Base-by-base conservation (phyloP, 2,113 vertebrate genomes). In the Nannospalax galili region DNA sequence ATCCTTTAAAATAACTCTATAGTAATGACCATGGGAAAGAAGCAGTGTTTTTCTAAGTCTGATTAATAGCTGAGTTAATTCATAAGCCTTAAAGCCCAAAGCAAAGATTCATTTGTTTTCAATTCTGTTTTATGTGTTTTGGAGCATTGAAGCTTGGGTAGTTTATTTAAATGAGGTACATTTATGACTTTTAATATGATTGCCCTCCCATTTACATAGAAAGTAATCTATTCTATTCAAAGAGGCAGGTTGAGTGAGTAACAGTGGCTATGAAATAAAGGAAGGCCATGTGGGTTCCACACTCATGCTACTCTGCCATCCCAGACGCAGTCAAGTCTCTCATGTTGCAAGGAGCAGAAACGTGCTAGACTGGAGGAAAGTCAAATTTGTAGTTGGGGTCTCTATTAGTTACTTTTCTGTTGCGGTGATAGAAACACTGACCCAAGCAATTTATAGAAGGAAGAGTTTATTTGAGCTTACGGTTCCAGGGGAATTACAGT, bases 71-170 rank as follows among this genome's bases (percentile, higher is more conserved):
- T 92, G 77, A 87, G 97, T 97, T 98, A 96, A 98, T 82, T 93
- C 82, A 95, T 97, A 94, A 94, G 96, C 62, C 30, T 84, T 96
- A 88, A 96, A 97, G 93, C 96, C 94, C 74, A 95, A 90, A 48
- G 84, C 96, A 97, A 94, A 97, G 93, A 95, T 90, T 95, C 65
- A 52, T 97, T 98, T 98, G 73, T 88, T 97, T 98, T 96, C 78
- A 87, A 40, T 98, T 84, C 88, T 96, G 48, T 97, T 74, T 96
- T 95, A 97, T 94, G 70, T 69, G 58, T 92, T 97, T 94, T 93
- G 9, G 88, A 97, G 94, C 93, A 90, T 84, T 95, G 94, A 96
- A 96, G 95, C 93, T 96, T 97, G 90, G 95, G 97, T 97, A 80
- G 90, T 92, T 98, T 98, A 48, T 95, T 92, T 97, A 98, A 96